Percentiles rank a stretch among this genome's conserved stretches.
phyloP scores from a whole-genome alignment of 2,888 invertebrate genomes.

The Empis stercorea region DNA sequence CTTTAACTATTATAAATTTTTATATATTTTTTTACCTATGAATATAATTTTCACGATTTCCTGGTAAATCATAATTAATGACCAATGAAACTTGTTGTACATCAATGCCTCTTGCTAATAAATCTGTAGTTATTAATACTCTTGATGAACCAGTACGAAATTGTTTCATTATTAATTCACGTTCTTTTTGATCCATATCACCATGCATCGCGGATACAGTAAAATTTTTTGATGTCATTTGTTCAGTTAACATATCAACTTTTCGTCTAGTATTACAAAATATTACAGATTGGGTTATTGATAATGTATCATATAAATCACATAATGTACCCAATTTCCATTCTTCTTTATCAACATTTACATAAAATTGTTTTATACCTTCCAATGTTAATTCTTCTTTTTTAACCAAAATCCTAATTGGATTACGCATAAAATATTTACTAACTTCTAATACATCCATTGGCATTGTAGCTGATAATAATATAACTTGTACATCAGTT shows the following conservation, averaged over 20 bases:
- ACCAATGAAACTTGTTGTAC: constrained; percentile 99
- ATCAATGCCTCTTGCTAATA: constrained; percentile 97
- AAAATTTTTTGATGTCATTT: constrained; percentile 89
- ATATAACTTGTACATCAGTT: constrained; percentile 82
- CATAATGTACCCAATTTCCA: constrained; percentile 93
- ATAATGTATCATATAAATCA: constrained; percentile 96
- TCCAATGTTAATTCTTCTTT: constrained; percentile 91
- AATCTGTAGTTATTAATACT: constrained; percentile 96
- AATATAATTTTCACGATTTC: constrained; percentile 98
- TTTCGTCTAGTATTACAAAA: constrained; percentile 99
- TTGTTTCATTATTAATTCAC: constrained; percentile 98
- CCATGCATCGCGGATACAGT: constrained; percentile 99
- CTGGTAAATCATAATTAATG: constrained; percentile 99
- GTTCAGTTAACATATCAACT: constrained; percentile 95
- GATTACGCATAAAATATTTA: constrained; percentile 93
- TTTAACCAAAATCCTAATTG: constrained; percentile 93
- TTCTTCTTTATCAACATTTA: constrained; percentile 84
- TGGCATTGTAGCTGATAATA: constrained; percentile 99
- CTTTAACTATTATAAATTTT: too few relatives aligned
- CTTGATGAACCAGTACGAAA: constrained; percentile 98
- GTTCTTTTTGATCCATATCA: constrained; percentile 98
- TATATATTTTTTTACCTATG: constrained; percentile 72
- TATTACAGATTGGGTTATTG: constrained; percentile 98
- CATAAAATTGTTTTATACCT: constrained; percentile 97
- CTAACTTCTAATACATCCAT: constrained; percentile 95